Base-by-base conservation (phyloP, 1,140 invertebrate genomes). In the Protaetia brevitarsis region DNA sequence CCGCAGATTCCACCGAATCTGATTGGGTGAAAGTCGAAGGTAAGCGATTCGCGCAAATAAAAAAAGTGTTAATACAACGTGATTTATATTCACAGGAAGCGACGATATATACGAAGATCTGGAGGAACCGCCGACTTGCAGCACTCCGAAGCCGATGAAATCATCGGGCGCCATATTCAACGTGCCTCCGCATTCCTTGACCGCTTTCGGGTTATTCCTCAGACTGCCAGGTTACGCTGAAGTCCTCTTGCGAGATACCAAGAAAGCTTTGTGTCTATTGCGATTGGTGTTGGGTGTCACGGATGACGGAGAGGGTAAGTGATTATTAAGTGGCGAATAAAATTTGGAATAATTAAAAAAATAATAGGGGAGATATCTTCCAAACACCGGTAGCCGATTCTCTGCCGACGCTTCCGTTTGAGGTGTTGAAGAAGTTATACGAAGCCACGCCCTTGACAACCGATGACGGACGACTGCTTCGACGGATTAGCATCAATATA, bases 141-240 rank as follows among this genome's bases (percentile, higher is more conserved):
- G 71, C 11, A 73, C 79, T 1, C 76, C 76, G 66, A 72, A 80
- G 1, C 73, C 79, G 1, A 77, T 80, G 23, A 82, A 79, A 57
- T 68, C 69, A 8, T 60, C 70, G 3, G 69, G 66, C 13, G 45
- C 72, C 21, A 70, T 79, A 51, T 75, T 81, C 23, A 76, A 86
- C 70, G 90, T 96, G 28, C 94, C 95, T 2, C 88, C 92, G 19
- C 94, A 96, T 80, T 95, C 93, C 26, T 82, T 97, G 27, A 89
- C 92, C 7, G 94, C 94, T 1, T 94, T 97, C 77, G 92, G 92
- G 3, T 79, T 96, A 11, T 94, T 97, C 74, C 81, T 97, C 6
- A 83, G 93, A 45, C 79, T 97, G 64, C 93, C 93, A 0, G 90
- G 93, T 3, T 97, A 96, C 78, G 93, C 94, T 0, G 92, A 94